Evolutionary conservation across 2,888 invertebrate genomes (phyloP).

Genomic region (Lithophane ornitopus): DNA sequence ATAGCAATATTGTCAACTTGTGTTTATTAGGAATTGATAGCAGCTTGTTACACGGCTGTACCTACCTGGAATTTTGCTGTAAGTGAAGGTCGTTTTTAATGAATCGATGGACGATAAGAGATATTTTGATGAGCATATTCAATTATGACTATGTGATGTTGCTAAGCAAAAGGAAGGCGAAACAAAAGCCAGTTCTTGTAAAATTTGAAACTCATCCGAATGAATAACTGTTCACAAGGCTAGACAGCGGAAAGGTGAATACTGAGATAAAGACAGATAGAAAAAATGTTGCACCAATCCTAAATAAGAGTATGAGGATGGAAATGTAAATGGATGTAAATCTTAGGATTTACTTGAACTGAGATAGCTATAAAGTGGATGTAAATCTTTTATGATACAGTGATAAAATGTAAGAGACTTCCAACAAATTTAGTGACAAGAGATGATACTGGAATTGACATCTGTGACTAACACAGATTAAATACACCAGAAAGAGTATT

Average conservation of each 20-base stretch:
- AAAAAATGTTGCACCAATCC: not conserved
- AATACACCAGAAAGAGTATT: not conserved
- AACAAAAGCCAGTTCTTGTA: not conserved
- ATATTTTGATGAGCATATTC: slow-evolving; percentile 17
- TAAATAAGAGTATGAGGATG: not conserved
- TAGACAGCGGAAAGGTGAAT: not conserved
- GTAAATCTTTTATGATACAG: not conserved
- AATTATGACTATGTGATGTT: not conserved
- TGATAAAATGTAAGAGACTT: not conserved
- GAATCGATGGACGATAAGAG: slow-evolving; percentile 25
- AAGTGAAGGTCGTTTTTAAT: slow-evolving; percentile 28
- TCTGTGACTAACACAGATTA: not conserved
- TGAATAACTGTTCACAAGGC: not conserved
- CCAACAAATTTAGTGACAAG: not conserved
- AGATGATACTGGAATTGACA: not conserved
- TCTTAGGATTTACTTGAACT: not conserved
- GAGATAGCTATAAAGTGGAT: not conserved
- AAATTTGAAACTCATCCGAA: not conserved
- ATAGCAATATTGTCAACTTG: slow-evolving; percentile 21
- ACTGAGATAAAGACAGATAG: not conserved
- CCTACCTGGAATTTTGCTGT: slow-evolving; percentile 9
- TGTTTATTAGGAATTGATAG: slow-evolving; percentile 41
- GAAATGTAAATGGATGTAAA: not conserved
- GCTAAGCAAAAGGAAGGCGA: not conserved
- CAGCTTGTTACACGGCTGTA: not conserved